phyloP scores from a whole-genome alignment of 2,797 vertebrate species.

The Poecilia velifera region DNA sequence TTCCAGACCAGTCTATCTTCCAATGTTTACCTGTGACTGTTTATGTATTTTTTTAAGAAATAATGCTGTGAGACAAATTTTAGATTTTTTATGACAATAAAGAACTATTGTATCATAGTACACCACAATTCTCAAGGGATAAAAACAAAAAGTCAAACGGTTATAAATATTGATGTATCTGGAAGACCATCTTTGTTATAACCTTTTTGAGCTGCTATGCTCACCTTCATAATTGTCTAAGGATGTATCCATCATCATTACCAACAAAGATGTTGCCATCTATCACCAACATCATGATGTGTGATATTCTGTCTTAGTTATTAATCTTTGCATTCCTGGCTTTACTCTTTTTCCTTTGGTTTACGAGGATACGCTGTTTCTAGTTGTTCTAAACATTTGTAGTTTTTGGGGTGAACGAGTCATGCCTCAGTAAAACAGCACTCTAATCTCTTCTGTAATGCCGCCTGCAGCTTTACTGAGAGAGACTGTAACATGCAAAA shows the following conservation, averaged over 20 bases:
- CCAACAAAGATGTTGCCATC: slow-evolving; percentile 21
- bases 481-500: slow-evolving; percentile 46
- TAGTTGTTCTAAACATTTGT: slow-evolving; percentile 38
- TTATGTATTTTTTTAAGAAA: not conserved
- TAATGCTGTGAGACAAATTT: not conserved
- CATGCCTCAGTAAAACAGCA: slow-evolving; percentile 48
- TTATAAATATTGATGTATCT: slow-evolving; percentile 26
- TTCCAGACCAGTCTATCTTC: not conserved
- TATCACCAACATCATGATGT: slow-evolving; percentile 18
- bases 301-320: not conserved
- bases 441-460: slow-evolving; percentile 52
- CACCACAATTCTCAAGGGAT: not conserved
- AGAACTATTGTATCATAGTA: not conserved
- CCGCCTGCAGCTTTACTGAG: slow-evolving; percentile 50
- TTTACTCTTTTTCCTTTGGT: slow-evolving; percentile 9
- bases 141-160: not conserved
- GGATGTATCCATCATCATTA: slow-evolving; percentile 46
- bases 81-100: not conserved
- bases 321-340: slow-evolving; percentile 12
- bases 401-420: slow-evolving; percentile 63
- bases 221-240: slow-evolving; percentile 29
- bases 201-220: slow-evolving; percentile 35
- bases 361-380: slow-evolving; percentile 12
- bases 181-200: slow-evolving; percentile 52
- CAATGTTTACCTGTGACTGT: not conserved